phyloP scores from a whole-genome alignment of 2,797 vertebrate species.

The Uromys caudimaculatus region DNA sequence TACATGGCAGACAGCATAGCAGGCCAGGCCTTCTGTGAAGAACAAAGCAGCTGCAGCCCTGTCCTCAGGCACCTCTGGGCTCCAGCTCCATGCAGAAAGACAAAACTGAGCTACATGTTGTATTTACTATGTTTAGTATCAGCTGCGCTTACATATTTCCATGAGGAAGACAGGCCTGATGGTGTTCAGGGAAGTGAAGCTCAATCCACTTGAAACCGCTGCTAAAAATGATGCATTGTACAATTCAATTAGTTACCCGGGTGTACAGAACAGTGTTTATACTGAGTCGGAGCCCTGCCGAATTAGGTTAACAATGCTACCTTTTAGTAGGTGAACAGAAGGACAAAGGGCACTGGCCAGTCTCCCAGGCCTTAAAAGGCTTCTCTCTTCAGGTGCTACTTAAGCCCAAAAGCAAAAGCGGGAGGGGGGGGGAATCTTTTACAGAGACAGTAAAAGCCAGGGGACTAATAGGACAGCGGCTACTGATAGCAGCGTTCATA shows the following conservation, averaged over 20 bases:
- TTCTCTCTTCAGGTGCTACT: conserved; percentile 76
- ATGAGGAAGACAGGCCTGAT: conserved; percentile 62
- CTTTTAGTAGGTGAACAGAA: conserved; percentile 82
- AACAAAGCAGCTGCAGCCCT: neutral
- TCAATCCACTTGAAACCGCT: conserved; percentile 82
- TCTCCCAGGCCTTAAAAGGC: conserved; percentile 79
- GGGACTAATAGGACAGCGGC: conserved; percentile 58
- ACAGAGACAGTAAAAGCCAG: conserved; percentile 68
- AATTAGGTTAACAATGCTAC: conserved; percentile 79
- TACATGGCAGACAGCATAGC: neutral
- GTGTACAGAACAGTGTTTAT: conserved; percentile 83
- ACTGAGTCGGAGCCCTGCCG: conserved; percentile 72
- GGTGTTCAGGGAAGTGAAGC: conserved; percentile 79
- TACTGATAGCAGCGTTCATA: conserved; percentile 54
- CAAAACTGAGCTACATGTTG: conserved; percentile 38
- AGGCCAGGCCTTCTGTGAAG: neutral
- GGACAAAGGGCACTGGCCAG: conserved; percentile 79
- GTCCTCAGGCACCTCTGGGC: neutral
- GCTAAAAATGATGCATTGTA: conserved; percentile 82
- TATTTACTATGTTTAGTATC: conserved; percentile 77
- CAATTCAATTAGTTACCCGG: conserved; percentile 83
- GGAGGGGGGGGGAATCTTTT: neutral
- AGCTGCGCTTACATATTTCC: conserved; percentile 69
- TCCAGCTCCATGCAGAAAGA: neutral
- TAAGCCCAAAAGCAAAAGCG: conserved; percentile 65